Evolutionary conservation across 2,888 invertebrate species (phyloP).

Genomic region (Anoplius nigerrimus): DNA sequence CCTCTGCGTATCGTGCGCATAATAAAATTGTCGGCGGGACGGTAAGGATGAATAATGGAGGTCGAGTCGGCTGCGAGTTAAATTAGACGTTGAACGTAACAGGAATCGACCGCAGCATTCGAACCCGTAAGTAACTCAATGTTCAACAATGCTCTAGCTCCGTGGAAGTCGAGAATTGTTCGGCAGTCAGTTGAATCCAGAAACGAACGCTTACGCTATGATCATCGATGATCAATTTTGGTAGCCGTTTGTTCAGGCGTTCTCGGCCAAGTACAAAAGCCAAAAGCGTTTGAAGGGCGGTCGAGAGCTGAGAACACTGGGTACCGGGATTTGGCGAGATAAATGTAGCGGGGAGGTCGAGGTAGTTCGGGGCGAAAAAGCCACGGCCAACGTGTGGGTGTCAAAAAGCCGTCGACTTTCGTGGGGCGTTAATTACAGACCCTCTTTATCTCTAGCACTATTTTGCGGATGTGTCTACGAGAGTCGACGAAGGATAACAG

Average conservation of each 20-base stretch:
- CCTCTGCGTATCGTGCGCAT: constrained; percentile 12
- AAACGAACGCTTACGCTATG: no score
- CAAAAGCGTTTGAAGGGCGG: background rate
- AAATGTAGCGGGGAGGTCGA: no score
- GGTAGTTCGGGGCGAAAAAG: background rate
- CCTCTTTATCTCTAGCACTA: constrained; percentile 26
- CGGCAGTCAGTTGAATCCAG: no score
- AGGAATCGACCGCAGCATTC: no score
- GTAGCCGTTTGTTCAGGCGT: no score
- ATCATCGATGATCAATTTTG: no score
- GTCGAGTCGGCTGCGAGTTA: no score
- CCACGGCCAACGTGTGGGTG: constrained; percentile 4
- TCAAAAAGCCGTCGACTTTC: background rate
- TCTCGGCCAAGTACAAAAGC: no score
- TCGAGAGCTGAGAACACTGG: constrained; percentile 4
- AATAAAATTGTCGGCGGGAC: constrained; percentile 11
- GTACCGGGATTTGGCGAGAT: background rate
- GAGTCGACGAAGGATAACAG: constrained; percentile 26
- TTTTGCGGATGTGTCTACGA: constrained; percentile 23
- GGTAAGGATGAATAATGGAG: background rate
- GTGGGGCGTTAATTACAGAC: constrained; percentile 43
- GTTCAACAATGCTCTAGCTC: no score
- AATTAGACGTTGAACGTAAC: no score
- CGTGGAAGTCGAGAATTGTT: no score
- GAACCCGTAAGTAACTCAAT: no score